phyloP scores from a whole-genome alignment of 2,888 invertebrate species.

The Argyresthia goedartella region DNA sequence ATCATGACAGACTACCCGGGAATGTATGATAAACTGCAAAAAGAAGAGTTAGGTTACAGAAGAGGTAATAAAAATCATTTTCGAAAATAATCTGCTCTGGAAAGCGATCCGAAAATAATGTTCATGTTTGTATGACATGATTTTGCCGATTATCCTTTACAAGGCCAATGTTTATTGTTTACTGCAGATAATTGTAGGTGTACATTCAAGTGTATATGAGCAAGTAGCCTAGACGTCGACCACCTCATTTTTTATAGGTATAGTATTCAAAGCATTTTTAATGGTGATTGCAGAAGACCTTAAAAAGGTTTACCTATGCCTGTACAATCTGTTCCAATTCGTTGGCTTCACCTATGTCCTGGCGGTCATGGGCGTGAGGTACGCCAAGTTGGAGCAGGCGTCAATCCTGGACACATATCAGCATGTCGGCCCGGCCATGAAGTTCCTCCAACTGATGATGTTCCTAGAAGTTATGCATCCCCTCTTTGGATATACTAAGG shows the following conservation, averaged over 20 bases:
- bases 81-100: background rate
- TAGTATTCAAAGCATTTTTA: too few relatives aligned
- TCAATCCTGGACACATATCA: constrained; percentile 79
- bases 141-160: too few relatives aligned
- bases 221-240: too few relatives aligned
- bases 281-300: constrained; percentile 75
- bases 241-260: too few relatives aligned
- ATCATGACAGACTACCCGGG: constrained; percentile 84
- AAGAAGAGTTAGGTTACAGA: constrained; percentile 82
- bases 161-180: too few relatives aligned
- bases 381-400: constrained; percentile 78
- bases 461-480: constrained; percentile 92
- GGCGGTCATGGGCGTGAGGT: constrained; percentile 79
- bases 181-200: too few relatives aligned
- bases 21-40: constrained; percentile 78
- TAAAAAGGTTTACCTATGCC: constrained; percentile 85
- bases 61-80: constrained; percentile 67
- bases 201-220: too few relatives aligned
- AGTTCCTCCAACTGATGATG: constrained; percentile 86
- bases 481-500: constrained; percentile 86
- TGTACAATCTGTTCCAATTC: constrained; percentile 93
- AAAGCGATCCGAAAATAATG: too few relatives aligned
- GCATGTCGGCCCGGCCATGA: constrained; percentile 81
- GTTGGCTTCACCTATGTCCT: constrained; percentile 86
- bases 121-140: too few relatives aligned